These are phyloP conservation scores for Tetragnatha montana DNA, from an alignment of 2,888 invertebrate species.

Conservation along the genomic window DNA sequence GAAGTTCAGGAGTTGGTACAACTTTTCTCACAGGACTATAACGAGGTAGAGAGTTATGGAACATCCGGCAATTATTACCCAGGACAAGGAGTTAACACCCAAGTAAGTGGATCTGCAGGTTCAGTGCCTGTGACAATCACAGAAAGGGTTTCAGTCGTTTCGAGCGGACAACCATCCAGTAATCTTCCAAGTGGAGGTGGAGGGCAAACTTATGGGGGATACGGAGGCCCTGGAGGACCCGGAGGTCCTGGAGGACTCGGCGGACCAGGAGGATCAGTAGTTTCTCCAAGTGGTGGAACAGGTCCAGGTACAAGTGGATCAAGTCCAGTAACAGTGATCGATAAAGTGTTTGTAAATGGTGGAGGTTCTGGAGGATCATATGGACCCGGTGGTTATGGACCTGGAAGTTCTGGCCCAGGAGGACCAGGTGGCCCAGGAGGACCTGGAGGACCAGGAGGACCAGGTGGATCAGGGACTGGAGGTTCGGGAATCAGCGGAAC, in stretches of 20 bases:
- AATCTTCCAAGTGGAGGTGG: no score
- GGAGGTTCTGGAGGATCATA: neutral
- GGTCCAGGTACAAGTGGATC: neutral
- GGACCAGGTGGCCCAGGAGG: neutral
- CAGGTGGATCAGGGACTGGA: neutral
- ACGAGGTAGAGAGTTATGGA: neutral
- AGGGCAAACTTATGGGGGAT: neutral
- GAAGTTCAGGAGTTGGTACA: conserved; percentile 26
- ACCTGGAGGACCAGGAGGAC: neutral
- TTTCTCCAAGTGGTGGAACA: no score
- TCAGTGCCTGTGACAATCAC: neutral
- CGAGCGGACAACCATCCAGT: neutral
- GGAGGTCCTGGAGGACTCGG: neutral
- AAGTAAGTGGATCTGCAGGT: neutral
- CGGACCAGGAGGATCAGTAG: no score
- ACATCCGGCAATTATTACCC: neutral
- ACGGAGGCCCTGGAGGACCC: no score
- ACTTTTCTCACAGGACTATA: conserved; percentile 16
- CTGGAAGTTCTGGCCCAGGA: neutral
- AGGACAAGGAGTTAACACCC: neutral
- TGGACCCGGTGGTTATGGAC: neutral
- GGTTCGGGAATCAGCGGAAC: neutral
- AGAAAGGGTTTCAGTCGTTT: neutral
- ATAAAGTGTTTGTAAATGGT: neutral
- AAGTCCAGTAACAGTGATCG: neutral